Evolutionary conservation across 1,140 invertebrate species (phyloP), one percentile per base, ranked within the genome.

Genomic region (Bombus impatiens): DNA sequence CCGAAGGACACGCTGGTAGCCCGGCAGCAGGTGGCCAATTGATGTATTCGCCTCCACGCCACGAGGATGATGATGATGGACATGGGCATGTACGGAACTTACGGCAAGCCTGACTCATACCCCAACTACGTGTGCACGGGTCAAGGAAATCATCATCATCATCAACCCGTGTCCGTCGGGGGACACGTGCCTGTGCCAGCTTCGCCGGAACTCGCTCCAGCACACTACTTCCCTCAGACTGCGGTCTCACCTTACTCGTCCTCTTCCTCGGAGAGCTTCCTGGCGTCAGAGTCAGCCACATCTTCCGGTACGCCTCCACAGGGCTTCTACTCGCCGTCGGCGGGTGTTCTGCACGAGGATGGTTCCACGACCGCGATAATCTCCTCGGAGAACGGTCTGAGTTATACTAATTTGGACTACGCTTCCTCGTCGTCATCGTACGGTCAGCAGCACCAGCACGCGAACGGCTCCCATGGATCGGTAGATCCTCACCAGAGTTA

Each of bases 401-500:
- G 98, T 93, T 99, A 99, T 93, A 98, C 98, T 0, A 98, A 98
- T 94, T 94, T 99, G 90, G 98, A 99, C 95, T 98, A 98, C 89
- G 92, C 93, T 6, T 92, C 91, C 4, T 89, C 96, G 85, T 82
- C 94, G 80, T 91, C 93, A 67, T 89, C 92, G n/a, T 92, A 70
- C 42, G 85, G 87, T 3, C 82, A 90, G 32, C 87, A 90, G 15
- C 92, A 92, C 3, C 91, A 93, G n/a, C 92, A 93, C 18, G 3
- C 75, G 22, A 75, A 88, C n/a, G 81, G 84, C 4, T 90, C 87
- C 32, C 92, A 91, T 53, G 77, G 82, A 2, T 68, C 91, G 2
- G 76, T 90, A 22, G 93, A 94, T 57, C 82, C 89, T 9, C 92
- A 93, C 71, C 93, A 93, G 42, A 90, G 85, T 25, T 93, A 93